Base-by-base conservation (phyloP, 2,797 vertebrate genomes). In the Pangasius larnaudii region DNA sequence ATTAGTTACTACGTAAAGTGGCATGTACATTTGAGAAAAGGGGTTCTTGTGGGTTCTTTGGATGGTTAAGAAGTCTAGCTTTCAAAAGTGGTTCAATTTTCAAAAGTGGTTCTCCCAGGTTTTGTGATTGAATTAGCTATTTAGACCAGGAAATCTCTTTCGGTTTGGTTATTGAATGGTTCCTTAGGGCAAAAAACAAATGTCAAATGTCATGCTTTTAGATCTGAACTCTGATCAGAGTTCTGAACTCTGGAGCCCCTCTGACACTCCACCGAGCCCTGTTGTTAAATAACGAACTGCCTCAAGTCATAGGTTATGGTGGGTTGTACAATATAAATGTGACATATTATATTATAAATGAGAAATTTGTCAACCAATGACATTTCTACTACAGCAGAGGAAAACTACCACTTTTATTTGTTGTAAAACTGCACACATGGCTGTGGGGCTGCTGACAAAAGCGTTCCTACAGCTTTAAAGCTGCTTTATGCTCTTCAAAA, bases 151-250 rank as follows among this genome's bases (percentile, higher is more conserved):
- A 80, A 22, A 80, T 80, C 19, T 14, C 30, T 39, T 58, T 39
- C 11, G 30, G 6, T 80, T 58, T 58, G 78, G 18, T 58, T 80
- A 80, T 24, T 13, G 19, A 80, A 58, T 39, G 77, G 53, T 58
- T 58, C 77, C 53, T 80, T 13, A 2, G 53, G 53, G 77, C 53
- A 13, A 24, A 80, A 36, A 22, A 58, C 30, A 36, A 80, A 80
- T 80, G 33, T 39, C 78, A 59, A 59, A 80, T 58, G 53, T 36
- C 78, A 58, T 24, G 53, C 30, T 58, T 80, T 80, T 36, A 77
- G 49, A 33, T 53, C 7, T 46, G 46, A 46, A 46, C 46, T 46
- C 46, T 9, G 46, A 46, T 53, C n/a, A 58, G 51, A 24, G 30
- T 5, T 36, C 53, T 39, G 75, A 78, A 78, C n/a, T 22, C 19